Percentiles rank a stretch among this genome's conserved stretches.
These are phyloP conservation scores for Polyommatus iphigenia DNA, from an alignment of 2,888 invertebrate genomes.

Conservation along the genomic window DNA sequence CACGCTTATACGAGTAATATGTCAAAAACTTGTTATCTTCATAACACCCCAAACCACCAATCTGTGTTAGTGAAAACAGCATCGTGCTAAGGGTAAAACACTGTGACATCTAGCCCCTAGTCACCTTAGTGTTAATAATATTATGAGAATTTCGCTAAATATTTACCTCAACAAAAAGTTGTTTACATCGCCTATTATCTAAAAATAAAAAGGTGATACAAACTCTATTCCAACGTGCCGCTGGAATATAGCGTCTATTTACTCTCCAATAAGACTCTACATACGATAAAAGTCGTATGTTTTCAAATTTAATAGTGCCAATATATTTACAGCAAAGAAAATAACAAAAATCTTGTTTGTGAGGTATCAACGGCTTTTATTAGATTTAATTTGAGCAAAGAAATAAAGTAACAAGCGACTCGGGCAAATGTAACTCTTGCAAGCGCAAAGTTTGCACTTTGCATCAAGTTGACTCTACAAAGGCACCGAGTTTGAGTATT, in stretches of 20 bases:
- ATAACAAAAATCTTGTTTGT: slow-evolving; percentile 3
- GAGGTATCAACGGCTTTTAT: not conserved
- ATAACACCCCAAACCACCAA: too few species aligned
- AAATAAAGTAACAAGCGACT: too few species aligned
- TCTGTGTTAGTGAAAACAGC: too few species aligned
- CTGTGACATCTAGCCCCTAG: not conserved
- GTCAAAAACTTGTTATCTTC: too few species aligned
- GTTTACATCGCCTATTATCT: slow-evolving; percentile 10
- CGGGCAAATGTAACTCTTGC: too few species aligned
- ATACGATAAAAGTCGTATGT: not conserved
- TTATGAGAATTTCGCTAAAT: not conserved
- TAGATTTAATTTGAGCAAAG: not conserved
- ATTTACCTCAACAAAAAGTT: not conserved
- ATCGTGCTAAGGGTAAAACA: too few species aligned
- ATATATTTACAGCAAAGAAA: slow-evolving; percentile 6
- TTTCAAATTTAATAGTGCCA: slow-evolving; percentile 3
- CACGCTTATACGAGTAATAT: too few species aligned
- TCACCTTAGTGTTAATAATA: not conserved
- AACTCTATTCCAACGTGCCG: not conserved
- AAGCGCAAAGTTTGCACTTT: too few species aligned
- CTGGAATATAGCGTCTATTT: not conserved
- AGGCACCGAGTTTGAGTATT: too few species aligned
- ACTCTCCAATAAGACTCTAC: not conserved
- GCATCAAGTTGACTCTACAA: too few species aligned
- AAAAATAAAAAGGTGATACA: slow-evolving; percentile 8